Conservation (phyloP, 2,797 vertebrate species). For the Sciaenops ocellatus region DNA sequence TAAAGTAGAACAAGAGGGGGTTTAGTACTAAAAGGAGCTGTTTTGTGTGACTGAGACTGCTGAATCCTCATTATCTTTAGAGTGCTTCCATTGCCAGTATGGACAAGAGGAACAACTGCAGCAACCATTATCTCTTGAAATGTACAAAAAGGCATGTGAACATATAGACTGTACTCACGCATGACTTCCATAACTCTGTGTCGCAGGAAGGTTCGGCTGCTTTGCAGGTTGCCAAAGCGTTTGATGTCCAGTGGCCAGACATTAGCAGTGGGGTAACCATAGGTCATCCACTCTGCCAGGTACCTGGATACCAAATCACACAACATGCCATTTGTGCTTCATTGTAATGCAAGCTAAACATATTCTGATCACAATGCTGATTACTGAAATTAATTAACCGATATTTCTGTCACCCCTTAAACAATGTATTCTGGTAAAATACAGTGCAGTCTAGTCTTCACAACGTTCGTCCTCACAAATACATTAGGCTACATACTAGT, state of each 20-base stretch:
- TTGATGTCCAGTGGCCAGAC: conserved; percentile 97
- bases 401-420: neutral
- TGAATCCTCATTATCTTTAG: neutral
- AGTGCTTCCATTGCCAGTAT: neutral
- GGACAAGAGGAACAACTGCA: neutral
- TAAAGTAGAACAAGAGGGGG: neutral
- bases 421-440: neutral
- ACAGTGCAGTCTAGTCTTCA: neutral
- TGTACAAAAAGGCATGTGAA: neutral
- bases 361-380: neutral
- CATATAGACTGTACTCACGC: conserved; percentile 88
- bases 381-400: neutral
- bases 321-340: conserved; percentile 10
- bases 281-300: conserved; percentile 97
- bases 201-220: conserved; percentile 96
- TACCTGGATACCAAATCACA: conserved; percentile 82
- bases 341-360: neutral
- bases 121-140: neutral
- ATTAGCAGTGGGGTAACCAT: conserved; percentile 93
- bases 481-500: neutral
- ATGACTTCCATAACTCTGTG: conserved; percentile 99
- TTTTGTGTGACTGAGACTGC: neutral
- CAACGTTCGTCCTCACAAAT: neutral
- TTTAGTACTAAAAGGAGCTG: neutral
- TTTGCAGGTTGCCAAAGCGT: conserved; percentile 95